Base-by-base conservation (phyloP, 35 echinoderm and acorn worm species). In the Eucidaris tribuloides region DNA sequence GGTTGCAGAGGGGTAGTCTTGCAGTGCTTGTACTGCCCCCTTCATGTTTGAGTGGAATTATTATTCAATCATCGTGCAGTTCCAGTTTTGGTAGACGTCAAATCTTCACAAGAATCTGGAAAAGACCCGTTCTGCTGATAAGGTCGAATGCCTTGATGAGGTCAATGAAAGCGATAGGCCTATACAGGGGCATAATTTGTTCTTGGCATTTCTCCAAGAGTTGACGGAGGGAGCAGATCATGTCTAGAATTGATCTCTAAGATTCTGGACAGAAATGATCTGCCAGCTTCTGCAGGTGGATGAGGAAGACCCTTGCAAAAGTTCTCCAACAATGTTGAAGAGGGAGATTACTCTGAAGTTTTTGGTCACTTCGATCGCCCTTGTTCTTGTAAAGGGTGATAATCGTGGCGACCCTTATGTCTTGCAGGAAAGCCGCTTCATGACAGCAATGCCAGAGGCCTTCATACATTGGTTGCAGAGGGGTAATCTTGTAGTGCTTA, bases 241-340 rank as follows among this genome's bases (percentile, higher is more conserved):
- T 83, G 46, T 83, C 88, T n/a, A 90, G 38, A 1, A 81, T 90
- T 14, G 81, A 65, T 7, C 81, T 57, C 31, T 44, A 79, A 77
- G 85, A 93, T 33, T 89, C 85, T 68, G 79, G 86, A 49, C 87
- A 92, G 25, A 71, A 83, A 30, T 83, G 19, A 6, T 86, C 74
- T 7, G 89, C 84, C 7, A 93, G 66, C 6, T 23, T 62, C 37
- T 83, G 70, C n/a, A n/a, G n/a, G n/a, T n/a, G n/a, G n/a, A n/a
- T n/a, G n/a, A n/a, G n/a, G n/a, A n/a, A n/a, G n/a, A n/a, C n/a
- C n/a, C n/a, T n/a, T n/a, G n/a, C n/a, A n/a, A n/a, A n/a, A n/a
- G n/a, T n/a, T n/a, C n/a, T n/a, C n/a, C n/a, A n/a, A n/a, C n/a
- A n/a, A n/a, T n/a, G n/a, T n/a, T n/a, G n/a, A n/a, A n/a, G n/a